Conservation (phyloP, 1,140 invertebrate species). For the Ceratina australensis region DNA sequence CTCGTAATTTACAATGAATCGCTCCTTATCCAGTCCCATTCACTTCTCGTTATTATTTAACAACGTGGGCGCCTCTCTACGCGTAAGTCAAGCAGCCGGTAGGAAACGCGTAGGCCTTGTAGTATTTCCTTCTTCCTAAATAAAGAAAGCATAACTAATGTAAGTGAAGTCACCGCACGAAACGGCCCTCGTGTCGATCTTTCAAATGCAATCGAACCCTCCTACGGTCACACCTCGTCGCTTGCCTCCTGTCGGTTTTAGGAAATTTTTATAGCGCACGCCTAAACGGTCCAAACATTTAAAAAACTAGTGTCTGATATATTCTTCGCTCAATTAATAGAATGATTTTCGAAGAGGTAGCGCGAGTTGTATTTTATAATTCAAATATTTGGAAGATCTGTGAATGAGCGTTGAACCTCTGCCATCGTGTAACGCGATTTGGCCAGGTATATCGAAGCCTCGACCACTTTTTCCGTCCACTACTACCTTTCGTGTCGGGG, state of each 20-base stretch:
- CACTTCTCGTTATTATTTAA: slow-evolving; percentile 49
- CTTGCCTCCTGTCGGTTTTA: neutral
- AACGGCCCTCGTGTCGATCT: slow-evolving; percentile 7
- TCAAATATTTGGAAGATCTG: no score
- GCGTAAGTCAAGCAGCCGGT: slow-evolving; percentile 39
- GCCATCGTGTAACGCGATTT: neutral
- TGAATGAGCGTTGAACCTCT: neutral
- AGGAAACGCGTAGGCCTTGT: slow-evolving; percentile 24
- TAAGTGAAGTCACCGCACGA: slow-evolving; percentile 7
- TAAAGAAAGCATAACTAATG: slow-evolving; percentile 22
- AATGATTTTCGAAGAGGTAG: no score
- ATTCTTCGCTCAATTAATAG: no score
- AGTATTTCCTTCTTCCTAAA: slow-evolving; percentile 51
- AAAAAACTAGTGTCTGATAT: no score
- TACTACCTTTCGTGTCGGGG: slow-evolving; percentile 19
- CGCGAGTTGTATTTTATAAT: neutral
- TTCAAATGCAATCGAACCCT: slow-evolving; percentile 26
- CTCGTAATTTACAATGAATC: neutral
- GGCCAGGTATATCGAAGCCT: slow-evolving; percentile 18
- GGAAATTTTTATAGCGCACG: no score
- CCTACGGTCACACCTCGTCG: neutral
- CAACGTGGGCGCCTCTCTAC: slow-evolving; percentile 32
- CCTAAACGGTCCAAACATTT: no score
- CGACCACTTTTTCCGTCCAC: slow-evolving; percentile 29
- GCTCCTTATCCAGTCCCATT: slow-evolving; percentile 10